Base-by-base conservation (phyloP, 53 echinoderm and acorn worm genomes). In the Arbacia lixula region DNA sequence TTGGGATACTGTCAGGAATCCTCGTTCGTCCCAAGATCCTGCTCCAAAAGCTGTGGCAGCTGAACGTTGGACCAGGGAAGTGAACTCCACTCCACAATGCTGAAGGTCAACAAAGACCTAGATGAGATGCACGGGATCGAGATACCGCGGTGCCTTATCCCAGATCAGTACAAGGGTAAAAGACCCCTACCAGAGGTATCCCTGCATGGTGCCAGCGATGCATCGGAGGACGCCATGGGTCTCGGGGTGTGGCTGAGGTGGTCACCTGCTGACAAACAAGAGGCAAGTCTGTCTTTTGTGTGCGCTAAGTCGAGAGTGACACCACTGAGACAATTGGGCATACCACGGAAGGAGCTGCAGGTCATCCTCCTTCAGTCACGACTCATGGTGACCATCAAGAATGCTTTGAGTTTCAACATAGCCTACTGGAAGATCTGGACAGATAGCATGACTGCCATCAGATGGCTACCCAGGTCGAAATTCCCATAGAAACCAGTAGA, bases 21-120 rank as follows among this genome's bases (percentile, higher is more conserved):
- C 86, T 92, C 11, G 86, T 92, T 64, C 88, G 84, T 28, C 83
- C 89, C 2, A 89, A 86, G 76, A 75, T 92, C 53, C 93, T 93
- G n/a, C 67, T 92, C 16, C 87, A 92, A 66, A 92, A 89, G 50
- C 55, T 92, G 21, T 91, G 91, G 91, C 91, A 88, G 46, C 32
- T 91, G 31, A 60, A 85, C 56, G 35, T 91, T 89, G 37, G 76
- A 85, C 66, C 22, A 66, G 60, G 71, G 40, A 10, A 68, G 79
- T 71, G 79, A 91, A 33, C 75, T 91, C 68, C 83, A 53, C 76
- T 60, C 86, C 72, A 69, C 87, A 12, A 31, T 86, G 61, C 58
- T 66, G 3, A 67, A 49, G n/a, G 85, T 89, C 57, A 86, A 92
- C 66, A 69, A 36, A 60, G 88, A 88, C 73, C 84, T 88, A 36